Evolutionary conservation across 2,797 vertebrate species (phyloP).

Genomic region (Siniperca obscura): DNA sequence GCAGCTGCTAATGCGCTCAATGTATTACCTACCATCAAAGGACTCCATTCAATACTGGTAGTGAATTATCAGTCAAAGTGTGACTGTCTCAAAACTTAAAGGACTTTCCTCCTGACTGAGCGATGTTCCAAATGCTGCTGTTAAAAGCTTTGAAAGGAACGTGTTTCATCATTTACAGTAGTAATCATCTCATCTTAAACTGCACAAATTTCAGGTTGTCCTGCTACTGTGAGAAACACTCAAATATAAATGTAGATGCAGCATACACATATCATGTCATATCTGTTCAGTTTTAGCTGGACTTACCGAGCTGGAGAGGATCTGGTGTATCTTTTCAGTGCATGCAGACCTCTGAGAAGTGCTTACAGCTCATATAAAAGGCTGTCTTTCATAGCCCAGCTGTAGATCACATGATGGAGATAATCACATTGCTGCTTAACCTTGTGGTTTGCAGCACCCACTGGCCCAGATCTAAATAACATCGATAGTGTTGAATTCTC

Average conservation of each 20-base stretch:
- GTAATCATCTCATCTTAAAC: not conserved
- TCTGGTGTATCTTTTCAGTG: conserved; percentile 23
- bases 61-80: not conserved
- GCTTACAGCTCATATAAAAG: conserved; percentile 69
- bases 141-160: rapidly evolving
- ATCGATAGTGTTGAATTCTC: not conserved
- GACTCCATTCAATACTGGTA: not conserved
- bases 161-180: not conserved
- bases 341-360: conserved; percentile 43
- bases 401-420: conserved; percentile 85
- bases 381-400: conserved; percentile 77
- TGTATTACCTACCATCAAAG: not conserved
- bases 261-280: rapidly evolving
- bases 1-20: not conserved
- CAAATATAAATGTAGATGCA: not conserved
- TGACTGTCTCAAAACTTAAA: not conserved
- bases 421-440: conserved; percentile 82
- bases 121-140: not conserved
- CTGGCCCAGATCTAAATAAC: conserved; percentile 34
- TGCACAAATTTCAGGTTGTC: not conserved
- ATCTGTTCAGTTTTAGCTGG: not conserved
- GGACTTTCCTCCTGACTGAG: not conserved
- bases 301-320: conserved; percentile 74
- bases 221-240: not conserved
- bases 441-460: conserved; percentile 52